Evolutionary conservation across 2,113 vertebrate species (phyloP).

Genomic region (Excalfactoria chinensis): DNA sequence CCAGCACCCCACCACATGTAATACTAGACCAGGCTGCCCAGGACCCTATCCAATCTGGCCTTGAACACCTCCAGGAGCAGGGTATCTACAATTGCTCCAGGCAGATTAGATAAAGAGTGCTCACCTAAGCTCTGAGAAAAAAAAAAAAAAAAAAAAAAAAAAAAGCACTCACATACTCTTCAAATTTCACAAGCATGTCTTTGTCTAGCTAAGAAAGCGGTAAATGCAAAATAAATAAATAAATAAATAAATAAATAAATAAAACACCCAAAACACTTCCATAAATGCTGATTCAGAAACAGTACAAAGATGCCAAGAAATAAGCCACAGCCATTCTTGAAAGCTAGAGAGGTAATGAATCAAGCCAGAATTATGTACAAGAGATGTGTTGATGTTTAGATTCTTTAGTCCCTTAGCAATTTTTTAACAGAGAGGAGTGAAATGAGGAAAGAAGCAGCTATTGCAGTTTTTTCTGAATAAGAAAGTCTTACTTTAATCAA

Average conservation of each 20-base stretch:
- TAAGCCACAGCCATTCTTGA: not conserved
- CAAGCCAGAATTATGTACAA: not conserved
- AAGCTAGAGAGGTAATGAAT: not conserved
- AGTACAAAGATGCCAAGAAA: not conserved
- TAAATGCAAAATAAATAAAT: not conserved
- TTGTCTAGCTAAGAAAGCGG: not conserved
- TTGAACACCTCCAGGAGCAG: no score
- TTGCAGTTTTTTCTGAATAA: not conserved
- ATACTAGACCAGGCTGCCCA: no score
- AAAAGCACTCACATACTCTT: not conserved
- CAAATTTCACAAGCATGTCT: not conserved
- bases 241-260: no score
- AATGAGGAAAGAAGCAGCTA: not conserved
- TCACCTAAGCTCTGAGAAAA: not conserved
- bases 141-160: not conserved
- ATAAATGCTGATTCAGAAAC: not conserved
- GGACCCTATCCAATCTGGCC: no score
- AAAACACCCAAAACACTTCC: not conserved
- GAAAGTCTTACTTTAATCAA: not conserved
- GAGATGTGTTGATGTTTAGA: not conserved
- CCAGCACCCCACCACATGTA: no score
- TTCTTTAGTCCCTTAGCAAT: not conserved
- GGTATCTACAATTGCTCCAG: no score
- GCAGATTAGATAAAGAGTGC: not conserved
- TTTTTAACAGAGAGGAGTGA: rapidly evolving